phyloP scores from a whole-genome alignment of 2,113 vertebrate species.

The Chiloscyllium plagiosum region DNA sequence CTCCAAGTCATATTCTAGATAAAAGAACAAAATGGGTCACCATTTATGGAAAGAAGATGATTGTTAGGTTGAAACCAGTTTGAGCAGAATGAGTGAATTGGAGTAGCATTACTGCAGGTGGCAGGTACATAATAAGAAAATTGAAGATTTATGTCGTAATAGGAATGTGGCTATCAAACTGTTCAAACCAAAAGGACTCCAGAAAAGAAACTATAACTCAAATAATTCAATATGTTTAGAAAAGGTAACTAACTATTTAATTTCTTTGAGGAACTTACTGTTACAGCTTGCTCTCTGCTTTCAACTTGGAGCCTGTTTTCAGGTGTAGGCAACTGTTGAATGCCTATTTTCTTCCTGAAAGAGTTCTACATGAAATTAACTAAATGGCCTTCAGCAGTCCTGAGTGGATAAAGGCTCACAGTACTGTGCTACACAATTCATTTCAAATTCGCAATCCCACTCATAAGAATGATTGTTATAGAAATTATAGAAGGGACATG shows the following conservation, averaged over 20 bases:
- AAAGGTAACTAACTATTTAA: neutral
- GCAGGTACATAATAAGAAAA: neutral
- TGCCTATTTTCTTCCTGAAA: neutral
- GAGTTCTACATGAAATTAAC: neutral
- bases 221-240: neutral
- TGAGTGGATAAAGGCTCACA: neutral
- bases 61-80: neutral
- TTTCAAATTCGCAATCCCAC: neutral
- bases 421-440: neutral
- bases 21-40: neutral
- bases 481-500: neutral
- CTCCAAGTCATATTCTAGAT: slow-evolving; percentile 85
- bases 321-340: neutral
- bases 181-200: neutral
- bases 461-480: neutral
- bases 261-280: neutral
- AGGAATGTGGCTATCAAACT: neutral
- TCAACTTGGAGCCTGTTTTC: neutral
- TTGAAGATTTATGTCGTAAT: neutral
- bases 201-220: neutral
- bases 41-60: neutral
- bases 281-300: neutral
- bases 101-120: neutral
- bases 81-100: neutral
- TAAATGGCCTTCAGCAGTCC: neutral